phyloP scores from a whole-genome alignment of 2,888 invertebrate species.

The Strigamia crassipes region DNA sequence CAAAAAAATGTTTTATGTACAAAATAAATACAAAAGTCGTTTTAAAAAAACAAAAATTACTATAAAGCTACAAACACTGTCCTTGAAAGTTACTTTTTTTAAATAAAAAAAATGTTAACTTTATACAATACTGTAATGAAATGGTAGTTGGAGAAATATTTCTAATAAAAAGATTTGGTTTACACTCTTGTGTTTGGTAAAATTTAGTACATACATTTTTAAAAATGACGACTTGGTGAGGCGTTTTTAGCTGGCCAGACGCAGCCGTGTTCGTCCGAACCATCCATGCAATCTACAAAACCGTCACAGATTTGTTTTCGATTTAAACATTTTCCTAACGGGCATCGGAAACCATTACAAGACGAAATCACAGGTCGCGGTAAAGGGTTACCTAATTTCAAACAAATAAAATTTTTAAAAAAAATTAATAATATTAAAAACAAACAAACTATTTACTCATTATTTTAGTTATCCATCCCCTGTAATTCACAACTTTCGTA shows the following conservation, averaged over 20 bases:
- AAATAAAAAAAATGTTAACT: slow-evolving; percentile 18
- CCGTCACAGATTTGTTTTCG: slow-evolving; percentile 75
- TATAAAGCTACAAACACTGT: slow-evolving; percentile 28
- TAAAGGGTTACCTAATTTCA: not conserved
- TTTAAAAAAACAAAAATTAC: not conserved
- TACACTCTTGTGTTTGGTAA: not conserved
- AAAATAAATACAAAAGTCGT: slow-evolving; percentile 33
- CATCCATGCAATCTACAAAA: slow-evolving; percentile 69
- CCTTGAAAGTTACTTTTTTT: not conserved
- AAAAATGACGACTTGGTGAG: not conserved
- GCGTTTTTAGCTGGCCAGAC: slow-evolving; percentile 10
- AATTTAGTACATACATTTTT: not conserved
- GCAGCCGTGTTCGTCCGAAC: slow-evolving; percentile 57
- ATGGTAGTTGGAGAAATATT: not conserved
- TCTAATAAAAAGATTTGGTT: slow-evolving; percentile 11
- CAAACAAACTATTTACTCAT: slow-evolving; percentile 57
- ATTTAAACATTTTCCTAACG: slow-evolving; percentile 74
- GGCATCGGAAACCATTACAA: slow-evolving; percentile 71
- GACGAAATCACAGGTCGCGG: slow-evolving; percentile 39
- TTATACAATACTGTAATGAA: slow-evolving; percentile 25
- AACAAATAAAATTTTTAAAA: not conserved
- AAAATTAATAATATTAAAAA: not conserved
- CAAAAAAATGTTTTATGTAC: slow-evolving; percentile 33
- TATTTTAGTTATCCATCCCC: slow-evolving; percentile 71
- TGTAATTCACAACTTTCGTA: slow-evolving; percentile 76